Evolutionary conservation across 2,113 vertebrate genomes (phyloP).

Genomic region (Physeter macrocephalus): DNA sequence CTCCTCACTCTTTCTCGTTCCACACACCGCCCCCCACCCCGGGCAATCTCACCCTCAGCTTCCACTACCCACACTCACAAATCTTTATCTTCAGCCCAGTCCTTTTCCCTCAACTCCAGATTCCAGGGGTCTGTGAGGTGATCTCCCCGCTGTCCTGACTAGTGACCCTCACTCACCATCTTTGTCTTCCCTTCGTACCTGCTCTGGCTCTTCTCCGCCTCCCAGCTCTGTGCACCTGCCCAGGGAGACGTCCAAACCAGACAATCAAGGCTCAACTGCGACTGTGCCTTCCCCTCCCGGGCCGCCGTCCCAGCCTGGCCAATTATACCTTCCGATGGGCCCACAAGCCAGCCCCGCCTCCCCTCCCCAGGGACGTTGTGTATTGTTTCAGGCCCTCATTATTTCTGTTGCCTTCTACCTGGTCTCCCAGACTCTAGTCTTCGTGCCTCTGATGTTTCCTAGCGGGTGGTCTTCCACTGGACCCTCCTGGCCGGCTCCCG

Average conservation of each 20-base stretch:
- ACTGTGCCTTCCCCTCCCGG: background rate
- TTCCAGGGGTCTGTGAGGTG: background rate
- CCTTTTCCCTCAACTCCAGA: background rate
- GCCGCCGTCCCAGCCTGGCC: background rate
- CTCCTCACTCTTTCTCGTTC: background rate
- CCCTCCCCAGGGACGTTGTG: background rate
- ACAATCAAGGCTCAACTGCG: too few relatives aligned
- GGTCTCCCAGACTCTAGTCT: background rate
- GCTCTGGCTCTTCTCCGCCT: background rate
- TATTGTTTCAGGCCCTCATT: background rate
- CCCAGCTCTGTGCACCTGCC: background rate
- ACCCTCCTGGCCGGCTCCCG: background rate
- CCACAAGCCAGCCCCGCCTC: background rate
- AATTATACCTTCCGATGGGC: rapidly evolving
- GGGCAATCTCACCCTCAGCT: background rate
- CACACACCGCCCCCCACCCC: background rate
- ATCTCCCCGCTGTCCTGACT: background rate
- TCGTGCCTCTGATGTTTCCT: background rate
- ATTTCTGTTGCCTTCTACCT: background rate
- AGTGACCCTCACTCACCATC: background rate
- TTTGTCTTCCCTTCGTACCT: background rate
- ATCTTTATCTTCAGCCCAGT: background rate
- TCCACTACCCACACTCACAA: background rate
- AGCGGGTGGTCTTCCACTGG: background rate
- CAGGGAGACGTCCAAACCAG: background rate